These are phyloP conservation scores for Doryteuthis pealeii DNA, from an alignment of 1,140 invertebrate species.

Conservation along the genomic window DNA sequence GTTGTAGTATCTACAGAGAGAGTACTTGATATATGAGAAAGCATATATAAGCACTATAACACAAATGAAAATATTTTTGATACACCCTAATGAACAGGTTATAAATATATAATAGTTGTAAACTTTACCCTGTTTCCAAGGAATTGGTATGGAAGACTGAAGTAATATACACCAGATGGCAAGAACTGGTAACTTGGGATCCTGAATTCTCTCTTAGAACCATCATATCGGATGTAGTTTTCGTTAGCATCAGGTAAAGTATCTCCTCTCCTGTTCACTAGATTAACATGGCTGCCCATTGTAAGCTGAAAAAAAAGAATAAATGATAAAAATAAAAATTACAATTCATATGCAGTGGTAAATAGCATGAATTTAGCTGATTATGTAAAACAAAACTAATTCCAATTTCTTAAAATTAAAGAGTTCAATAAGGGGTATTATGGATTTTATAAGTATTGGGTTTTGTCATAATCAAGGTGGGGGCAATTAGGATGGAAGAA, in stretches of 20 bases:
- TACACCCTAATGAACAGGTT: too few species aligned
- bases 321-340: background rate
- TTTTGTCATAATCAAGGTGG: too few species aligned
- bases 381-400: too few species aligned
- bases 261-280: slow-evolving; percentile 23
- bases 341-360: background rate
- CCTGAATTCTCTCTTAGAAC: background rate
- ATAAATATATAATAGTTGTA: too few species aligned
- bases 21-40: too few species aligned
- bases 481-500: too few species aligned
- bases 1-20: too few species aligned
- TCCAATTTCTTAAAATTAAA: too few species aligned
- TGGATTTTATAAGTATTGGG: too few species aligned
- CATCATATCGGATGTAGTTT: background rate
- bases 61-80: too few species aligned
- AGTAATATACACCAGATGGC: slow-evolving; percentile 69
- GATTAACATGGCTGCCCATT: slow-evolving; percentile 33
- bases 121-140: slow-evolving; percentile 79
- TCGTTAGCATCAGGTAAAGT: background rate
- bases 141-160: slow-evolving; percentile 78
- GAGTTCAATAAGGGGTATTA: too few species aligned
- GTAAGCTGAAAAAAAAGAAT: slow-evolving; percentile 41
- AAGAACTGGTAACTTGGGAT: slow-evolving; percentile 21
- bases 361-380: background rate
- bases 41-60: too few species aligned